phyloP scores from a whole-genome alignment of 2,113 vertebrate genomes.

The Oceanodroma tethys region DNA sequence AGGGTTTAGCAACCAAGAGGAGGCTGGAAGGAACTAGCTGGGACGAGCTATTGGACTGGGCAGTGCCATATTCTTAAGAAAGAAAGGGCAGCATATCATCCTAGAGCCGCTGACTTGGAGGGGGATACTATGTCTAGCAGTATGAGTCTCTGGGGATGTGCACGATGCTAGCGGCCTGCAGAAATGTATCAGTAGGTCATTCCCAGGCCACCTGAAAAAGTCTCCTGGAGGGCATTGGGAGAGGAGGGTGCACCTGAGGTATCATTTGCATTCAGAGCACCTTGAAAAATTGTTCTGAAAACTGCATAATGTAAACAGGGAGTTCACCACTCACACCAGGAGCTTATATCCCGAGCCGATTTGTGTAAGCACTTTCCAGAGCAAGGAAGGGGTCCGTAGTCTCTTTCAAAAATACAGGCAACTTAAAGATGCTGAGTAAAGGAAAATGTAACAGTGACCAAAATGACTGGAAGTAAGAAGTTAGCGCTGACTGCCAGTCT shows the following conservation, averaged over 20 bases:
- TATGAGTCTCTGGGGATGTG: not conserved
- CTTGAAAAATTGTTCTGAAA: not conserved
- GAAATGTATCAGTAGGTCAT: not conserved
- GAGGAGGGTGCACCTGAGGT: not conserved
- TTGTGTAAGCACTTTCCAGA: not conserved
- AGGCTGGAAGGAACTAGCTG: not conserved
- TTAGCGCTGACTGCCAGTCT: not conserved
- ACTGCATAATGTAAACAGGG: accelerated
- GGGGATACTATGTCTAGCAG: not conserved
- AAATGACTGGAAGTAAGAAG: not conserved
- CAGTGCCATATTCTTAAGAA: not conserved
- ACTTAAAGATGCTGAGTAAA: not conserved
- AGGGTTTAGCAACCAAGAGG: not conserved
- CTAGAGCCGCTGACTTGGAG: not conserved
- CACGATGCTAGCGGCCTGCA: not conserved
- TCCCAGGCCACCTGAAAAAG: not conserved
- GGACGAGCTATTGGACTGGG: not conserved
- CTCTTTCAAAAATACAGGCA: not conserved
- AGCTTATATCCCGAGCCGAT: not conserved
- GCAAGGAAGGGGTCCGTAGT: not conserved
- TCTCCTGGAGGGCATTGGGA: not conserved
- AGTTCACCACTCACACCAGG: not conserved
- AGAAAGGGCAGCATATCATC: not conserved
- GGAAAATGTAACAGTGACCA: not conserved
- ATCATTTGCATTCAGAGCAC: accelerated